Conservation (phyloP, 2,888 invertebrate genomes). For the Acrocyrtus sp. region DNA sequence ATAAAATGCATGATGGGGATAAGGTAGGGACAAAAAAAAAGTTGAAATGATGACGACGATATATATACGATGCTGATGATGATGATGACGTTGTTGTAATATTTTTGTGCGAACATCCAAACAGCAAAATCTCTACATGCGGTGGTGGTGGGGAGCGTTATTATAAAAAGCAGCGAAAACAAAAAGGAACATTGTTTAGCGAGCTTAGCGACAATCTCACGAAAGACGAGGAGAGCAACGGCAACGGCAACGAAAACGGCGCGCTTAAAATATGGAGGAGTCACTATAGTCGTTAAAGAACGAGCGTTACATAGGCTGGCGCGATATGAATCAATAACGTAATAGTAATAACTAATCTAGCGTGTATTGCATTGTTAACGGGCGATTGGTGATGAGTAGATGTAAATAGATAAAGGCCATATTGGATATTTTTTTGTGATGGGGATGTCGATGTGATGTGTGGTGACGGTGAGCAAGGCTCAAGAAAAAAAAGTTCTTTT, state of each 20-base stretch:
- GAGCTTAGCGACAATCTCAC: neutral
- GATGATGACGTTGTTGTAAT: too few relatives aligned
- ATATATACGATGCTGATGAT: too few relatives aligned
- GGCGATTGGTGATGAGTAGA: neutral
- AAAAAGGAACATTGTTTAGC: neutral
- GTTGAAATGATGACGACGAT: too few relatives aligned
- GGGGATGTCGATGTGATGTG: constrained; percentile 13
- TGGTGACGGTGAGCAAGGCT: neutral
- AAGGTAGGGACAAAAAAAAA: too few relatives aligned
- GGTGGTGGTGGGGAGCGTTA: neutral
- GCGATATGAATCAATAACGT: neutral
- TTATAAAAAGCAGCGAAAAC: neutral
- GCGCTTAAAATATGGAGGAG: too few relatives aligned
- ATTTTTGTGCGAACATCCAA: too few relatives aligned
- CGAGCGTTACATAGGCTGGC: too few relatives aligned
- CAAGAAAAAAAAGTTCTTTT: neutral
- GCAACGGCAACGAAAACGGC: neutral
- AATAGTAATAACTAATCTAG: neutral
- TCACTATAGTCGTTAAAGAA: too few relatives aligned
- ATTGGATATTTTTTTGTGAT: too few relatives aligned
- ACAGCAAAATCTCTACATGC: neutral
- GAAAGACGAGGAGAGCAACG: neutral
- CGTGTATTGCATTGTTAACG: neutral
- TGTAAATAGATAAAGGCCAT: too few relatives aligned
- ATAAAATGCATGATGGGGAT: too few relatives aligned